Evolutionary conservation across 1,140 invertebrate genomes (phyloP).

Genomic region (Ctenoplectra terminalis): DNA sequence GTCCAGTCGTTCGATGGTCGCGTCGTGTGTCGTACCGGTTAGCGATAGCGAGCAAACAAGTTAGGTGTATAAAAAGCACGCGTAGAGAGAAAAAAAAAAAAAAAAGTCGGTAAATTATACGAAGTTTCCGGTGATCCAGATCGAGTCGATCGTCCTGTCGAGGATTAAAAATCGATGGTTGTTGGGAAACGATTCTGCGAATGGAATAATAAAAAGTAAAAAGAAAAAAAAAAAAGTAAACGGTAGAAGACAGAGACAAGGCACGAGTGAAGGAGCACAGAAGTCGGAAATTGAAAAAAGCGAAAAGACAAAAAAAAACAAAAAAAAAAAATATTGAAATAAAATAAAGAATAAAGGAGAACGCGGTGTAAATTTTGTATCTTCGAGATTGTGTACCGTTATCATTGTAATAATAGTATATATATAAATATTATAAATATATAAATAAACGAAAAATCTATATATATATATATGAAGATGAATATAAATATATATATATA

Average conservation of each 20-base stretch:
- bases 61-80: constrained; percentile 51
- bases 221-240: too few relatives aligned
- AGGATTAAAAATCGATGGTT: too few relatives aligned
- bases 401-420: constrained; percentile 72
- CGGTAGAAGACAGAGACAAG: neutral
- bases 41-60: constrained; percentile 54
- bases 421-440: constrained; percentile 59
- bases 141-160: constrained; percentile 9
- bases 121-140: constrained; percentile 53
- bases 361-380: constrained; percentile 80
- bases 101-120: constrained; percentile 60
- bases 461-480: constrained; percentile 50
- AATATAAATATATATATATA: constrained; percentile 54
- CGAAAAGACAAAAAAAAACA: constrained; percentile 1
- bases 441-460: constrained; percentile 47
- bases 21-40: constrained; percentile 70
- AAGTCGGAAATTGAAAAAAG: constrained; percentile 4
- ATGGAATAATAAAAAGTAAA: neutral
- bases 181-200: too few relatives aligned
- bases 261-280: neutral
- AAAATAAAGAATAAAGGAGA: constrained; percentile 29
- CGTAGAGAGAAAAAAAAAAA: too few relatives aligned
- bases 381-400: constrained; percentile 79
- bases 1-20: constrained; percentile 23
- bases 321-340: constrained; percentile 29